Evolutionary conservation across 2,797 vertebrate genomes (phyloP).

Genomic region (Margarornis squamiger): DNA sequence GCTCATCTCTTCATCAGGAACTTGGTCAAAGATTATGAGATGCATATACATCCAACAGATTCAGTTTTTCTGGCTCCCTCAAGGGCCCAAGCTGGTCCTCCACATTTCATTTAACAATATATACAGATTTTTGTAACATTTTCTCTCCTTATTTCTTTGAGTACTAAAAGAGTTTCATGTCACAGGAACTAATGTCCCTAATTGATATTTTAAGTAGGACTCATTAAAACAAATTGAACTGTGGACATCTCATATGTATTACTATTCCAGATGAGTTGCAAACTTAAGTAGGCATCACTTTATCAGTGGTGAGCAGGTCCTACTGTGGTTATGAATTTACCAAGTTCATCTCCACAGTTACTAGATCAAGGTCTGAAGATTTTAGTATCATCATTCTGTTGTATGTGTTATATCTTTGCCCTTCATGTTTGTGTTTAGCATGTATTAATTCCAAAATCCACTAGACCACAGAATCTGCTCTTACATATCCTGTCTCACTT

Average conservation of each 20-base stretch:
- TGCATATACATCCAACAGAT: background rate
- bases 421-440: background rate
- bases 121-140: background rate
- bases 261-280: background rate
- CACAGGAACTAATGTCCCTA: background rate
- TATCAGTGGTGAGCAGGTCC: background rate
- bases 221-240: background rate
- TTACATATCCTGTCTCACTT: background rate
- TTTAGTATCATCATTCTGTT: background rate
- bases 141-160: background rate
- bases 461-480: background rate
- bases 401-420: background rate
- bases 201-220: background rate
- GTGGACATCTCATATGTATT: background rate
- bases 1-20: background rate
- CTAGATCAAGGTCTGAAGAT: background rate
- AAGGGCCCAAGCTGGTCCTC: background rate
- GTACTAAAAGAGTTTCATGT: background rate
- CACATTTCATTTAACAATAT: background rate
- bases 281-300: background rate
- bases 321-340: background rate
- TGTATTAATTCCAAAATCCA: background rate
- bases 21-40: background rate
- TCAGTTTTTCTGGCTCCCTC: background rate
- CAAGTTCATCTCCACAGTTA: background rate